Base-by-base conservation (phyloP, 2,888 invertebrate genomes). In the Drosophila histrio region DNA sequence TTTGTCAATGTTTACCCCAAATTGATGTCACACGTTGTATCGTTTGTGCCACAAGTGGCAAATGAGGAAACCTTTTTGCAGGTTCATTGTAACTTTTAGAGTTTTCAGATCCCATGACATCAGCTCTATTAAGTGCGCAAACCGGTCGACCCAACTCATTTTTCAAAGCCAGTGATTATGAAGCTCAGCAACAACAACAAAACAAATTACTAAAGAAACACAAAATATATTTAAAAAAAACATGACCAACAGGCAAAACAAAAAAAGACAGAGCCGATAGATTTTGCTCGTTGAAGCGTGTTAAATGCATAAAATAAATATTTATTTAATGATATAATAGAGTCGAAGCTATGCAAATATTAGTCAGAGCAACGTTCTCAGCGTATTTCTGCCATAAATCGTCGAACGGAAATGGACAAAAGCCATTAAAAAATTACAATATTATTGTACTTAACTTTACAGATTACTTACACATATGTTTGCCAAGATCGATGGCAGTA, bases 101-200 rank as follows among this genome's bases (percentile, higher is more conserved):
- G 58, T 46, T 43, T 62, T 32, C 49, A 59, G 30, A 63, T 70
- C 50, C 68, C 79, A 85, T 82, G 82, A 85, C 82, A 85, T 82
- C 75, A 77, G 85, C 81, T 79, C 77, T 47, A 68, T 72, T 77
- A 72, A 60, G 26, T 47, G 53, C 65, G 59, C 61, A 76, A 76
- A 82, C 82, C 82, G 86, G 82, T 85, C 82, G 85, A 79, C 77
- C 60, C 59, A 64, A 60, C 75, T 79, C 82, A 77, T 77, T 79
- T 85, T 77, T 85, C 79, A 82, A 79, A 85, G 75, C 58, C 62
- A 60, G 32, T 64, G 78, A 79, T 78, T 80, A 71, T 70, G 44
- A 66, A 56, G 49, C 36, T 11, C 34, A 46, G 26, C 22, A 49
- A 52, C 30, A 49, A 54, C 38, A 64, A 46, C 9, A 26, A 49